Evolutionary conservation across 1,140 invertebrate genomes (phyloP), one percentile per base, ranked within the genome.

Genomic region (Mycetomoellerius zeteki): DNA sequence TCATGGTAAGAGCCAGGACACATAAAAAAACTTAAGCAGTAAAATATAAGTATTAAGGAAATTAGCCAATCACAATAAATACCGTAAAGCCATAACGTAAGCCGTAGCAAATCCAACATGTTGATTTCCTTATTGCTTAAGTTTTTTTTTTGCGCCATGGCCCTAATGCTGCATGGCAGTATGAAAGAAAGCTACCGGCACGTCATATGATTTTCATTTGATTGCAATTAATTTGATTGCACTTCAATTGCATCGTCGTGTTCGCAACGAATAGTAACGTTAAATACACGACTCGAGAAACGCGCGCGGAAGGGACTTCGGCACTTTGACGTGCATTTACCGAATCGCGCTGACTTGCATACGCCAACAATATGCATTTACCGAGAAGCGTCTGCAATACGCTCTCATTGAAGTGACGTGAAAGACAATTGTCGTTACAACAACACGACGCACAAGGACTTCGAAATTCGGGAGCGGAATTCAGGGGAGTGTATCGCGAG

Each of bases 361-460:
- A 10, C 43, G 30, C 54, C 56, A 14, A 62, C 80, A 75, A 84
- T 62, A 33, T 60, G 19, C 69, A 75, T 84, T 84, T 60, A 33
- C 37, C 80, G 37, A 75, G 37, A 62, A 43, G 47, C 27, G 69
- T 27, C 27, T 21, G 24, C 54, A 75, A 84, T 75, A 19, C 80
- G 12, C 8, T 60, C 54, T 19, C 24, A 73, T 75, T 75, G 69
- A 81, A 84, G 37, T 47, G 69, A 58, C 52, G 10, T 47, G 52
- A 62, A 50, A 84, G 37, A 75, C 24, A 84, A 24, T 75, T 43
- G 27, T 73, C 67, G 0, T 60, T 50, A 24, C 33, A 27, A 52
- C 37, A 24, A 16, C 33, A 14, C 43, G 47, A 43, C 21, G 77
- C 21, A 16, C 64, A 56, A n/a, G 5, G n/a, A 27, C 30, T 69